A percentile compares a stretch with the other conserved stretches of the same genome.
phyloP scores from a whole-genome alignment of 2,113 vertebrate genomes.

The Gobiocypris rarus region DNA sequence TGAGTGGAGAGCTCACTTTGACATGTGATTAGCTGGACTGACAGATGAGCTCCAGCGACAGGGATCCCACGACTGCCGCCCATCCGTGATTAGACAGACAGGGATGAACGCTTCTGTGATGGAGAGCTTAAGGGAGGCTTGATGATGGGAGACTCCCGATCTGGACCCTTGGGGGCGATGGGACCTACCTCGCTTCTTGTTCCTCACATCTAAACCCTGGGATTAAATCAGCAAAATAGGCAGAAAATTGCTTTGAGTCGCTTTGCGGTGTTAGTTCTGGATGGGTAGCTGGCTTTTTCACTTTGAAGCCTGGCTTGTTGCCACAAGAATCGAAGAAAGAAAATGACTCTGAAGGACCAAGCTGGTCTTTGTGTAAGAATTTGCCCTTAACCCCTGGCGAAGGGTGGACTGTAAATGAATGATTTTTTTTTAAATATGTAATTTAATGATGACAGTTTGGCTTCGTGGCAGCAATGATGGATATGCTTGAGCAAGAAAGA shows the following conservation, averaged over 20 bases:
- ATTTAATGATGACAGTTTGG: constrained; percentile 3
- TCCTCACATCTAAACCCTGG: constrained; percentile 66
- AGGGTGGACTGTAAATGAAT: constrained; percentile 41
- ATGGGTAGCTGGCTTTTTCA: constrained; percentile 71
- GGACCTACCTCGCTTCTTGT: constrained; percentile 44
- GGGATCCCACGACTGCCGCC: constrained; percentile 59
- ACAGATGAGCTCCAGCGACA: constrained; percentile 66
- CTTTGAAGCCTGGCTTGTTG: constrained; percentile 71
- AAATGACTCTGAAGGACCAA: constrained; percentile 60
- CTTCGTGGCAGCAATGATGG: constrained; percentile 1
- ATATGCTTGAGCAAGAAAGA: constrained; percentile 12
- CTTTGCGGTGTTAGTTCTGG: constrained; percentile 77
- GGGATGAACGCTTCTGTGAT: constrained; percentile 66
- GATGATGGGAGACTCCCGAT: constrained; percentile 61
- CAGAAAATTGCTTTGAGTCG: constrained; percentile 79
- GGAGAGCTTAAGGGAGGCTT: constrained; percentile 60
- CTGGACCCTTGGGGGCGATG: constrained; percentile 51
- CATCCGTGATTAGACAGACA: constrained; percentile 65
- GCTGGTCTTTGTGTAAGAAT: constrained; percentile 63
- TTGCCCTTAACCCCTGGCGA: constrained; percentile 27
- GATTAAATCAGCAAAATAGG: constrained; percentile 77
- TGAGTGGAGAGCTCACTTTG: constrained; percentile 51
- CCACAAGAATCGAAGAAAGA: constrained; percentile 67
- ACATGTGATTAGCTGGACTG: constrained; percentile 65
- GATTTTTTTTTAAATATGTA: not conserved